phyloP scores from a whole-genome alignment of 1,140 invertebrate species.

The Hyles euphorbiae region DNA sequence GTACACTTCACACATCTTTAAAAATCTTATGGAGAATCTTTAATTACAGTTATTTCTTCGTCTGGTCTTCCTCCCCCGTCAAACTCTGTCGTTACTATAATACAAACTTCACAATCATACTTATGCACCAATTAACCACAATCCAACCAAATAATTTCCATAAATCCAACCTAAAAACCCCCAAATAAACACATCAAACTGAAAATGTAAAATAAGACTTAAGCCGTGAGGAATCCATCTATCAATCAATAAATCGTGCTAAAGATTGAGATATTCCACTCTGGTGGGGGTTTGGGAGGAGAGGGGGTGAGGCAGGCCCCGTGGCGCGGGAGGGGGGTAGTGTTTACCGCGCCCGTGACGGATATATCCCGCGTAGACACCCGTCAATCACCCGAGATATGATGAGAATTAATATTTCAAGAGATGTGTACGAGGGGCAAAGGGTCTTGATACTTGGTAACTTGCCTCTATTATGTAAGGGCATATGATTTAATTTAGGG shows the following conservation, averaged over 20 bases:
- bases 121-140: too few species aligned
- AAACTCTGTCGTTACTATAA: too few species aligned
- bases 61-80: too few species aligned
- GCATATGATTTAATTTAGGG: too few species aligned
- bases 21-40: too few species aligned
- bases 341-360: conserved; percentile 57
- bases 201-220: conserved; percentile 7
- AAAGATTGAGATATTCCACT: conserved; percentile 69
- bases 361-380: conserved; percentile 68
- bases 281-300: conserved; percentile 25
- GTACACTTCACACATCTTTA: too few species aligned
- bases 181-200: neutral
- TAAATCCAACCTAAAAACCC: too few species aligned
- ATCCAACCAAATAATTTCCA: too few species aligned
- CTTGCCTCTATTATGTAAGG: too few species aligned
- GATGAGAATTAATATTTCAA: conserved; percentile 72
- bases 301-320: neutral
- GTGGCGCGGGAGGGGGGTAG: conserved; percentile 17
- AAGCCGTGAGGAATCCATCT: conserved; percentile 43
- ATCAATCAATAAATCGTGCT: conserved; percentile 68
- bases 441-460: conserved; percentile 37
- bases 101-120: too few species aligned
- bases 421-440: conserved; percentile 22
- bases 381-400: conserved; percentile 69
- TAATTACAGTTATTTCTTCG: too few species aligned